Conservation (phyloP, 2,888 invertebrate species). For the Chorisops tibialis region DNA sequence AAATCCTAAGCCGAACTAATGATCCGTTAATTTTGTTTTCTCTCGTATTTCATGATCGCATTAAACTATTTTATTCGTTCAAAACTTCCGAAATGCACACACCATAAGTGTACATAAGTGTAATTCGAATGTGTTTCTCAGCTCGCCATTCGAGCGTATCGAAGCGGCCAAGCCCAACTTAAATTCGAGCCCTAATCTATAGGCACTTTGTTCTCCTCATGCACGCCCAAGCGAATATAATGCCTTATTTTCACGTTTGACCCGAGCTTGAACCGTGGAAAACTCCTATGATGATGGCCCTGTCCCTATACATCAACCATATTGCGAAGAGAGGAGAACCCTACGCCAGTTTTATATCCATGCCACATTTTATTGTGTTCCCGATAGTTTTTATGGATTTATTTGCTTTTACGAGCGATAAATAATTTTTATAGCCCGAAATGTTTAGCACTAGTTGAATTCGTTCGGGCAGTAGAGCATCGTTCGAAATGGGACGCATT, state of each 20-base stretch:
- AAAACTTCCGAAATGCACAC: too few species aligned
- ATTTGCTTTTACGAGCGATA: conserved; percentile 25
- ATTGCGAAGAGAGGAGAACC: not conserved
- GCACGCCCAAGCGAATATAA: too few species aligned
- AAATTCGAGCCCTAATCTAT: not conserved
- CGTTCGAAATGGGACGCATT: conserved; percentile 14
- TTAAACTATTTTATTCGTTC: too few species aligned
- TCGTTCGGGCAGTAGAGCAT: not conserved
- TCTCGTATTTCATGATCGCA: too few species aligned
- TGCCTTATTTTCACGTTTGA: not conserved
- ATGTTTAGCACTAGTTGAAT: conserved; percentile 26
- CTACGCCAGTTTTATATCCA: not conserved
- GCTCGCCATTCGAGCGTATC: not conserved
- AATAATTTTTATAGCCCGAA: conserved; percentile 26
- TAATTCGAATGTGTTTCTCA: too few species aligned
- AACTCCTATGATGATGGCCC: not conserved
- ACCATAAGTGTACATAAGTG: too few species aligned
- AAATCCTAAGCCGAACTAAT: too few species aligned
- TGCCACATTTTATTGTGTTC: conserved; percentile 7
- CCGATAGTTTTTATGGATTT: conserved; percentile 23
- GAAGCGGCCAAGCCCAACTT: not conserved
- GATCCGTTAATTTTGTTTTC: too few species aligned
- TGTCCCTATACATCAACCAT: not conserved
- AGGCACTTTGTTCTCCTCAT: not conserved
- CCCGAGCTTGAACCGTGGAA: not conserved